Evolutionary conservation across 2,888 invertebrate genomes (phyloP).

Genomic region (Pseudeuparius sepicola): DNA sequence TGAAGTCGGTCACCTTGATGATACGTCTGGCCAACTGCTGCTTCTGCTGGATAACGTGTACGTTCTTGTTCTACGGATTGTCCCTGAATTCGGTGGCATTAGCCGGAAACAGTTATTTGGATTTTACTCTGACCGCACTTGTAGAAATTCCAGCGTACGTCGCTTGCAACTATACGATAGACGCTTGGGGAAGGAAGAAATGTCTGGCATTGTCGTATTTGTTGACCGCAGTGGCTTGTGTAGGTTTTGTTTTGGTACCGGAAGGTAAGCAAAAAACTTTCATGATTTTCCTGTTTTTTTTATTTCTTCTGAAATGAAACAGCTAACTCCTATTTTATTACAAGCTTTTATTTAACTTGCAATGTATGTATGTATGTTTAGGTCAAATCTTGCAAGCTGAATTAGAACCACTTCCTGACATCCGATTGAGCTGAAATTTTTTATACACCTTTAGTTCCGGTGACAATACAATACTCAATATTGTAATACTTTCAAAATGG

Average conservation of each 20-base stretch:
- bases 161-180: slow-evolving; percentile 51
- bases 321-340: no score
- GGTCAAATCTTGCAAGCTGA: no score
- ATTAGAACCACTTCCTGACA: no score
- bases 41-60: slow-evolving; percentile 72
- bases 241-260: slow-evolving; percentile 49
- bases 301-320: slow-evolving; percentile 2
- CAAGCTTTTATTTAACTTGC: no score
- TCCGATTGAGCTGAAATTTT: no score
- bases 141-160: slow-evolving; percentile 68
- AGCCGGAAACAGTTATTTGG: slow-evolving; percentile 64
- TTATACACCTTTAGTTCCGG: no score
- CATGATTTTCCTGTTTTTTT: no score
- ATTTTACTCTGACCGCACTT: slow-evolving; percentile 58
- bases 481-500: no score
- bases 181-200: slow-evolving; percentile 52
- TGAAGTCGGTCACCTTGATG: slow-evolving; percentile 37
- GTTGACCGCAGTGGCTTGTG: slow-evolving; percentile 50
- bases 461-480: no score
- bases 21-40: slow-evolving; percentile 53
- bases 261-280: slow-evolving; percentile 38
- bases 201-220: slow-evolving; percentile 53
- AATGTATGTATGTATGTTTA: no score
- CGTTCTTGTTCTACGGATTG: slow-evolving; percentile 71
- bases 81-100: slow-evolving; percentile 67